Base-by-base conservation (phyloP, 2,888 invertebrate species). In the Papilio gigon region DNA sequence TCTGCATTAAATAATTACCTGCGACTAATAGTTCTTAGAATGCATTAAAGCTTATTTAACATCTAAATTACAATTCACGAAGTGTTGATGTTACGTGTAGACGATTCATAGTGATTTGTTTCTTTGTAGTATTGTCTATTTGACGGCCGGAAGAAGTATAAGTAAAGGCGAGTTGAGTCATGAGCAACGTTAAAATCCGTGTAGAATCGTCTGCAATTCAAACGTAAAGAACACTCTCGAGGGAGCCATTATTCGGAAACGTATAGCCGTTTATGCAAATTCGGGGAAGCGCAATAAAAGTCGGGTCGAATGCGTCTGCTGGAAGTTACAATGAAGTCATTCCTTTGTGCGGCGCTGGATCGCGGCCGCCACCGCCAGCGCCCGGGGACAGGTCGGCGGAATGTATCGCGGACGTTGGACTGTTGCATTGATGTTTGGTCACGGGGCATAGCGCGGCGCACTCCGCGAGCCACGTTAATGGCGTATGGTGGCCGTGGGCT, bases 361-460 rank as follows among this genome's bases (percentile, higher is more conserved):
- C 78, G 22, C 22, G 22, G 22, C 47, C 47, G 22, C 22, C 47
- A 47, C 47, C 47, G 74, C 71, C 73, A 67, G 74, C 79, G 87
- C 89, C 89, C 76, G 80, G 77, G 89, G 89, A 80, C 80, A 80
- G 79, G 77, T 82, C 79, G 77, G 66, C 72, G 78, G 81, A 83
- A 81, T 82, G 77, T 74, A 66, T 68, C 75, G 75, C 77, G 44
- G 33, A 77, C 76, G 76, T 77, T 78, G 77, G 77, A 82, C 84
- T 81, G 87, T 84, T 84, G 87, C 84, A 91, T 91, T 91, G 91
- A 90, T 88, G 91, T 91, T 91, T 90, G 90, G 90, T 91, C 90
- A 91, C 88, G 88, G 88, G 84, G 83, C 83, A 87, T 87, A 85
- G 83, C 69, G 77, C 78, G 77, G 78, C 74, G 81, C 77, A 79